phyloP scores from a whole-genome alignment of 2,113 vertebrate genomes.

The Eublepharis macularius region DNA sequence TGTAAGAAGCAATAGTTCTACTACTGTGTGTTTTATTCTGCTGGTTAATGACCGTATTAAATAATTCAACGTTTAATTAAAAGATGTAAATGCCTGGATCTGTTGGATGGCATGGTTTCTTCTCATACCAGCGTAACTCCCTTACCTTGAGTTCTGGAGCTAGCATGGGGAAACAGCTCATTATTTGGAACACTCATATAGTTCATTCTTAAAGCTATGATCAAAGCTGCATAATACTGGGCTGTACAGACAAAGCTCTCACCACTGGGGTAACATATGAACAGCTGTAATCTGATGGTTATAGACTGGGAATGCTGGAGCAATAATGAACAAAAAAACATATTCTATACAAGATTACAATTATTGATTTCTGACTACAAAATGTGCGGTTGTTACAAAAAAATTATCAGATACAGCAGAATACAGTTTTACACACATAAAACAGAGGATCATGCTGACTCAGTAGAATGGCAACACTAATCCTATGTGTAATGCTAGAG shows the following conservation, averaged over 20 bases:
- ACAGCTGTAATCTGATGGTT: not conserved
- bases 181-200: not conserved
- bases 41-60: too few relatives aligned
- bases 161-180: too few relatives aligned
- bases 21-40: too few relatives aligned
- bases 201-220: not conserved
- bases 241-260: not conserved
- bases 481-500: not conserved
- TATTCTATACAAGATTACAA: not conserved
- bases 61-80: too few relatives aligned
- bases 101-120: too few relatives aligned
- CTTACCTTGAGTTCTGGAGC: too few relatives aligned
- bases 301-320: not conserved
- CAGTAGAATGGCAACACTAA: not conserved
- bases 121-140: too few relatives aligned
- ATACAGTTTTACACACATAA: fast-evolving
- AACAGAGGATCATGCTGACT: not conserved
- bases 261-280: not conserved
- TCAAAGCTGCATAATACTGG: not conserved
- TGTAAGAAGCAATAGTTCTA: too few relatives aligned
- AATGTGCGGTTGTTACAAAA: fast-evolving
- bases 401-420: not conserved
- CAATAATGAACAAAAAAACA: not conserved
- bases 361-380: not conserved
- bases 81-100: too few relatives aligned